These are phyloP conservation scores for Hippasteria phrygiana DNA, from an alignment of 53 echinoderm and acorn worm species.

Conservation along the genomic window DNA sequence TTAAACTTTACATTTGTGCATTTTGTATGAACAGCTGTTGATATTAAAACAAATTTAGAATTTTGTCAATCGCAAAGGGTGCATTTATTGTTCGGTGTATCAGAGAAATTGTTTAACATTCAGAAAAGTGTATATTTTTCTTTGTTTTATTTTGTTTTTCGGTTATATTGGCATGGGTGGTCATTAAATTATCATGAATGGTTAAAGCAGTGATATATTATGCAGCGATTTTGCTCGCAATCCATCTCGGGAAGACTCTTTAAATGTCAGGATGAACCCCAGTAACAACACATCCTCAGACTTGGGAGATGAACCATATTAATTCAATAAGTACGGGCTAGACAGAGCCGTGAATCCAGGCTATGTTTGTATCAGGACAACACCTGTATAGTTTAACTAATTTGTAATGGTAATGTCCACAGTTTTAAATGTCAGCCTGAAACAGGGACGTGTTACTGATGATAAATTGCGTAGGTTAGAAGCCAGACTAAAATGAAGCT, in stretches of 20 bases:
- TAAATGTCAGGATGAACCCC: not conserved
- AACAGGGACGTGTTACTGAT: not conserved
- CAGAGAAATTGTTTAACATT: no score
- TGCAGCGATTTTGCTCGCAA: not conserved
- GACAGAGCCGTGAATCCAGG: not conserved
- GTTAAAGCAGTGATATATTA: not conserved
- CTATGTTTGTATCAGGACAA: not conserved
- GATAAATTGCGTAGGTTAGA: not conserved
- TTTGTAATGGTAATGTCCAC: conserved; percentile 48
- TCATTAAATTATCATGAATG: not conserved
- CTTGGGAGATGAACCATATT: conserved; percentile 15
- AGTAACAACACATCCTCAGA: conserved; percentile 10
- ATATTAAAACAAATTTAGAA: not conserved
- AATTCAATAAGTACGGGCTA: conserved; percentile 13
- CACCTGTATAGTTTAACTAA: conserved; percentile 34
- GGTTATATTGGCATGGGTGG: not conserved
- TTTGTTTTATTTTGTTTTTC: not conserved
- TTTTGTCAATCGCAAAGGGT: not conserved
- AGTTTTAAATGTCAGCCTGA: conserved; percentile 15
- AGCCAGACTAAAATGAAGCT: no score
- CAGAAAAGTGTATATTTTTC: no score
- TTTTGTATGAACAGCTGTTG: not conserved
- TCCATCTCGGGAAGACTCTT: not conserved
- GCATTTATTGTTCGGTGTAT: no score
- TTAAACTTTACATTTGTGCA: not conserved